These are phyloP conservation scores for Euura lappo DNA, from an alignment of 1,140 invertebrate genomes.

Conservation along the genomic window DNA sequence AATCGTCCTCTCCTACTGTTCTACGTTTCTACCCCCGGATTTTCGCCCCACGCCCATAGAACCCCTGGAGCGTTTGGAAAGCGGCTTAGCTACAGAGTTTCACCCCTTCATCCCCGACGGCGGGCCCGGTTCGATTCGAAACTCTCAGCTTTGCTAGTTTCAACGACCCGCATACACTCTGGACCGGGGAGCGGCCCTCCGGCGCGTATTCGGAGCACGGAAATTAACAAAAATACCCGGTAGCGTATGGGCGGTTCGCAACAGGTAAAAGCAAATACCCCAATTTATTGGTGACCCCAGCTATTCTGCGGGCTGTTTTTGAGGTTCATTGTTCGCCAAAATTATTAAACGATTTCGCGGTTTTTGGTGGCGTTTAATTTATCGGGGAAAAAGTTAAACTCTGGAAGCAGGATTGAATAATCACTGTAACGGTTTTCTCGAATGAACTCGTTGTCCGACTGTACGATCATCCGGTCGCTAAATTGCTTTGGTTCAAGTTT, in stretches of 20 bases:
- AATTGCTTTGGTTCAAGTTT: not conserved
- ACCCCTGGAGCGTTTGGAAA: constrained; percentile 51
- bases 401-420: too few species aligned
- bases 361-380: not conserved
- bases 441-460: too few species aligned
- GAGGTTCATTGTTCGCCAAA: constrained; percentile 23
- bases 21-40: constrained; percentile 8
- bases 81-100: constrained; percentile 52
- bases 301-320: constrained; percentile 30
- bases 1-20: constrained; percentile 45
- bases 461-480: not conserved
- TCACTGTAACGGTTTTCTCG: too few species aligned
- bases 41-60: not conserved
- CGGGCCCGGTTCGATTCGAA: not conserved
- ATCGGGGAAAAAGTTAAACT: too few species aligned
- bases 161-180: not conserved
- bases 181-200: not conserved
- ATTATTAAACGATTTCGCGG: not conserved
- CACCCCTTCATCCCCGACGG: constrained; percentile 37
- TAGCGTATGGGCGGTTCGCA: constrained; percentile 6
- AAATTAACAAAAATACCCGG: too few species aligned
- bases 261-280: constrained; percentile 23
- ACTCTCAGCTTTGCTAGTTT: not conserved
- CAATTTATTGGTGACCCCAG: constrained; percentile 14
- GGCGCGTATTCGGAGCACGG: too few species aligned